Evolutionary conservation across 2,797 vertebrate genomes (phyloP).

Genomic region (Pelobates cultripes): DNA sequence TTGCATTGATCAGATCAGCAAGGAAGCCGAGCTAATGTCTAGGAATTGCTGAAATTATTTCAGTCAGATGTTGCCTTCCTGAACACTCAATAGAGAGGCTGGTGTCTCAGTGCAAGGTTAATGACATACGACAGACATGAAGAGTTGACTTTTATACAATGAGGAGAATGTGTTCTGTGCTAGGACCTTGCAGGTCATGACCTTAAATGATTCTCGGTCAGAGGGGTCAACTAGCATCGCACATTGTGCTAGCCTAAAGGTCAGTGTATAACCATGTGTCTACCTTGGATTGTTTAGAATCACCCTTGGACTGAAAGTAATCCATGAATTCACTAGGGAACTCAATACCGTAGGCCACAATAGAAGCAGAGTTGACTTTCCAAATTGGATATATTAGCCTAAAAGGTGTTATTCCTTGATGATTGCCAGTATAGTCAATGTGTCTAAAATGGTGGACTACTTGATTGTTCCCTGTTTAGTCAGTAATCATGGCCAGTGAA

Average conservation of each 20-base stretch:
- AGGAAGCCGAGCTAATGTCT: neutral
- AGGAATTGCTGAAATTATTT: neutral
- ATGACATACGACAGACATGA: constrained; percentile 67
- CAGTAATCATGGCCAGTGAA: no score
- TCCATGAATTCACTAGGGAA: no score
- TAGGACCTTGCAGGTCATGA: constrained; percentile 80
- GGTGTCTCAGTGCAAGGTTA: constrained; percentile 40
- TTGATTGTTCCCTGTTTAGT: no score
- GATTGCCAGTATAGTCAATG: no score
- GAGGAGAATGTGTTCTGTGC: constrained; percentile 60
- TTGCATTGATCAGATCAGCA: neutral
- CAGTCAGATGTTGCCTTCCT: neutral
- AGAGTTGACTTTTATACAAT: constrained; percentile 58
- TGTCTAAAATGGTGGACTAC: no score
- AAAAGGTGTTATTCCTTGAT: no score
- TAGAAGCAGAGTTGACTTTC: no score
- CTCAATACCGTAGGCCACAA: no score
- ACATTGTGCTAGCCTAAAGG: constrained; percentile 72
- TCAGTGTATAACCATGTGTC: constrained; percentile 61
- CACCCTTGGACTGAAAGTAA: constrained; percentile 52
- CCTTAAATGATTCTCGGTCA: constrained; percentile 79
- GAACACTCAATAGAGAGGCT: neutral
- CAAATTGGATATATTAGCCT: no score
- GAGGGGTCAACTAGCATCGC: constrained; percentile 80
- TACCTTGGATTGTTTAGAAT: constrained; percentile 90